Evolutionary conservation across 2,113 vertebrate genomes (phyloP).

Genomic region (Percina caprodes): DNA sequence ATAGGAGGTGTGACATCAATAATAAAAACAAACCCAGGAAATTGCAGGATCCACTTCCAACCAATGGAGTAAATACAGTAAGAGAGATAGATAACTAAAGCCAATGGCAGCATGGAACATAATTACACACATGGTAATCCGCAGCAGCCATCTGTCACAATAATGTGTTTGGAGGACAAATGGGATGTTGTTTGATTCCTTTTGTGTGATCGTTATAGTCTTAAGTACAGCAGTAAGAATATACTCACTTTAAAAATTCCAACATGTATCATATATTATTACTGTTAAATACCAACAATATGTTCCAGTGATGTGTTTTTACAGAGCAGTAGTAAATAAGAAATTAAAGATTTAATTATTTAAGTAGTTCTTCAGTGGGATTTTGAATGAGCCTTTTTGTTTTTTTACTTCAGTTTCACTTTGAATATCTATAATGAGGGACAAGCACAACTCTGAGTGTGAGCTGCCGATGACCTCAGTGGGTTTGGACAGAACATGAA

Average conservation of each 20-base stretch:
- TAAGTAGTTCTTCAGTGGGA: background rate
- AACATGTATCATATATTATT: background rate
- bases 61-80: conserved; percentile 14
- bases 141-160: conserved; percentile 46
- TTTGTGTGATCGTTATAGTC: background rate
- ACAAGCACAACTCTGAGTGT: background rate
- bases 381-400: background rate
- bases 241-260: background rate
- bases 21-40: conserved; percentile 31
- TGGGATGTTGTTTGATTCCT: background rate
- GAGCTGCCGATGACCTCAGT: background rate
- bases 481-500: background rate
- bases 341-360: background rate
- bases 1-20: conserved; percentile 19
- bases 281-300: background rate
- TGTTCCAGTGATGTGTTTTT: background rate
- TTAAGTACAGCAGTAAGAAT: background rate
- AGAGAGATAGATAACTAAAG: conserved; percentile 7
- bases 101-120: conserved; percentile 10
- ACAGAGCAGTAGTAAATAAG: background rate
- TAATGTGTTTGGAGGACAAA: conserved; percentile 24
- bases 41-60: conserved; percentile 3
- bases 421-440: background rate
- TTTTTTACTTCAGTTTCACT: background rate
- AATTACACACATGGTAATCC: conserved; percentile 55